phyloP scores from a whole-genome alignment of 2,113 vertebrate species.

The Pterocles orientalis region DNA sequence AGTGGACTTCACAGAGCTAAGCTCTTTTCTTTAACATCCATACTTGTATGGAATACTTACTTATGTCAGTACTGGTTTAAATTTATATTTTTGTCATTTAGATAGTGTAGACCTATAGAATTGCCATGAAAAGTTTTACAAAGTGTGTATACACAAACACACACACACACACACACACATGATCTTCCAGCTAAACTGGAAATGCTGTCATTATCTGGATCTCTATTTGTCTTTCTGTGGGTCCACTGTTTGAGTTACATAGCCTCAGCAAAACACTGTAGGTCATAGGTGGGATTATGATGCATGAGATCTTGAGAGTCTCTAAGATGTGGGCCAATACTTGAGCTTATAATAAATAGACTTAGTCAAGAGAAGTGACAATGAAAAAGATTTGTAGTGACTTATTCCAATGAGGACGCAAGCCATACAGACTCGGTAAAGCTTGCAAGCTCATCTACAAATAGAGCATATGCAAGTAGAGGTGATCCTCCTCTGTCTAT shows the following conservation, averaged over 20 bases:
- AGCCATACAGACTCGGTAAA: background rate
- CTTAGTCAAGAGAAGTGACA: background rate
- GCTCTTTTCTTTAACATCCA: background rate
- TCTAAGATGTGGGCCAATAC: background rate
- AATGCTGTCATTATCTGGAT: background rate
- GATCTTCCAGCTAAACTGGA: background rate
- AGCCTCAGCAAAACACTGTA: background rate
- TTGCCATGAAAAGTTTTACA: background rate
- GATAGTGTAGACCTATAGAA: background rate
- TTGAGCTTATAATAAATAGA: background rate
- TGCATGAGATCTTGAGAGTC: background rate
- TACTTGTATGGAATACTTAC: background rate
- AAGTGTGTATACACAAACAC: too few species aligned
- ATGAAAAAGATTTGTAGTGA: background rate
- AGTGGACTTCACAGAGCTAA: background rate
- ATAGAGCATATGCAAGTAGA: background rate
- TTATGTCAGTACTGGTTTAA: background rate
- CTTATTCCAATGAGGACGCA: background rate
- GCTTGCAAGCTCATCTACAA: background rate
- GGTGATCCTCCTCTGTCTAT: background rate
- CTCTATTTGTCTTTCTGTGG: background rate
- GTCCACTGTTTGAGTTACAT: background rate
- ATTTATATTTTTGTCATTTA: background rate
- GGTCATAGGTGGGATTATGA: background rate
- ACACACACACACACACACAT: rapidly evolving